Base-by-base conservation (phyloP, 2,113 vertebrate genomes). In the Ellobius talpinus region DNA sequence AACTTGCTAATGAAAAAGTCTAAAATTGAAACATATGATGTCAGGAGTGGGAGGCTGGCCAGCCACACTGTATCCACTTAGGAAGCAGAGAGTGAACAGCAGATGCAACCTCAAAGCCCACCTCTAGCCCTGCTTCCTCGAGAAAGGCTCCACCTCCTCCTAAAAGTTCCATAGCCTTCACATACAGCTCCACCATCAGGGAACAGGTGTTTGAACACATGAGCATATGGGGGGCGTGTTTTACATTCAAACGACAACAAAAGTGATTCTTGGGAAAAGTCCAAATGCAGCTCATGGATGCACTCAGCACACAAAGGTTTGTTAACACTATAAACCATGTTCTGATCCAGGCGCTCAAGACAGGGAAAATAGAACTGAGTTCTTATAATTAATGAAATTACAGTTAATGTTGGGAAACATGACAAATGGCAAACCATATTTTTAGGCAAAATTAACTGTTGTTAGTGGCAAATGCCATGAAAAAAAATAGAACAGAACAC, bases 381-480 rank as follows among this genome's bases (percentile, higher is more conserved):
- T 89, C 10, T 47, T 58, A 45, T 21, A 66, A 10, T 90, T 6
- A 50, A 81, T 31, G 5, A 73, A 76, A 31, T 13, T 47, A 65
- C 39, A 90, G 76, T 91, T 81, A 93, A 68, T 77, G 55, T n/a
- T 90, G 50, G 29, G 33, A 94, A 96, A 52, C 13, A 70, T 12
- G 13, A 68, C 11, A 65, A 90, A 72, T 4, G 81, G 66, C 39
- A 82, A 78, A 33, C n/a, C 55, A 63, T 19, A 74, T 47, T 33
- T 29, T 50, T 50, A 70, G 70, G 23, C 55, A 73, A 72, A 14
- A 36, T 65, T 65, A 72, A 93, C 39, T 91, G 33, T n/a, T 68
- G 61, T 19, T 31, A 61, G 50, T 33, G 45, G 58, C 10, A 84
- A 94, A 90, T 79, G 39, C 76, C 63, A 63, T 52, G n/a, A 33